Conservation (phyloP, 2,113 vertebrate genomes). For the Puma concolor region DNA sequence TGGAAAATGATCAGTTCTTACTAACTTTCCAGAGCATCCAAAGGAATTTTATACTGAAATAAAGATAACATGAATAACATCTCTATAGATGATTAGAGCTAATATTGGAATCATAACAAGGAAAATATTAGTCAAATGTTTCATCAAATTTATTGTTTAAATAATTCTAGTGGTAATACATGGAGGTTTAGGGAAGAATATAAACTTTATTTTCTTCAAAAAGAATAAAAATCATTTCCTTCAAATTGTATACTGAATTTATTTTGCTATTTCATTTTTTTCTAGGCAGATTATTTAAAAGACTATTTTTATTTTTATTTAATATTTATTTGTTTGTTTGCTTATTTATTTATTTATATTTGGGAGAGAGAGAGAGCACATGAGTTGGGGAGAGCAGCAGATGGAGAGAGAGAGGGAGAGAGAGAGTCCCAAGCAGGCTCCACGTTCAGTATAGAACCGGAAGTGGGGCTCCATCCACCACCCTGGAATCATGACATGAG, state of each 20-base stretch:
- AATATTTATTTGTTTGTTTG: too few species aligned
- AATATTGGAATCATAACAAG: background rate
- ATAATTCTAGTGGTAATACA: too few species aligned
- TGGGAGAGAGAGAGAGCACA: too few species aligned
- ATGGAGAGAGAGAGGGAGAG: too few species aligned
- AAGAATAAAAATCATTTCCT: too few species aligned
- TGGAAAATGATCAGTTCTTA: background rate
- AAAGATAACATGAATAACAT: background rate
- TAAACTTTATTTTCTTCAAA: background rate
- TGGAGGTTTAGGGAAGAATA: background rate
- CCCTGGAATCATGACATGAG: too few species aligned
- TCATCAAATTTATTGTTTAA: background rate
- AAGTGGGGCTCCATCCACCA: too few species aligned
- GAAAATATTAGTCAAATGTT: background rate
- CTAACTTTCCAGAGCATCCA: background rate
- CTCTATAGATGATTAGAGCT: background rate
- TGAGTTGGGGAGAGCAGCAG: too few species aligned
- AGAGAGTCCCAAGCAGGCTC: too few species aligned
- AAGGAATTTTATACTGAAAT: background rate
- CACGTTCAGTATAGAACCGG: too few species aligned
- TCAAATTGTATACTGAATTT: background rate
- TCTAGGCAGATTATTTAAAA: background rate
- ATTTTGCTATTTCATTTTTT: background rate
- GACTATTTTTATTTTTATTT: background rate
- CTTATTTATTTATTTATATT: too few species aligned